Base-by-base conservation (phyloP, 2,113 vertebrate species). In the Muscicapa adusta region DNA sequence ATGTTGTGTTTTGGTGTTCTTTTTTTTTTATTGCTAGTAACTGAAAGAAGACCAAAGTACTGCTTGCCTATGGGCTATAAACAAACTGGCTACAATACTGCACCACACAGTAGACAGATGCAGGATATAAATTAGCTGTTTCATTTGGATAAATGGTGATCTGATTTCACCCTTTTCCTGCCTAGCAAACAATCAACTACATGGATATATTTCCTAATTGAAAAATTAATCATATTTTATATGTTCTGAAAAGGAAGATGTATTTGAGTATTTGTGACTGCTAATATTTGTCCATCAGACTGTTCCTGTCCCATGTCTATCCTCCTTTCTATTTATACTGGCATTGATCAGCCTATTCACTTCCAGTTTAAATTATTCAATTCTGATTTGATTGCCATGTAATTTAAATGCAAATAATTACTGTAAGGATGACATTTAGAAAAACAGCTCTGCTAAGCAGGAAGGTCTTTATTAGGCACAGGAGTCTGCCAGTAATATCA, bases 401-500 rank as follows among this genome's bases (percentile, higher is more conserved):
- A 98, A 98, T 98, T 97, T 98, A 98, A 98, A 98, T 98, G 97
- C 96, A 97, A 97, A 98, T 98, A 98, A 98, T 98, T 97, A 98
- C 98, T 97, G 94, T 98, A 98, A 98, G 98, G 98, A 98, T 96
- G 89, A 97, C 96, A 97, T 96, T 93, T 97, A 97, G 97, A 97
- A 97, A 98, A 98, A 92, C 92, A 95, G 94, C 81, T 95, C 94
- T 95, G 89, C 91, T 95, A 83, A 66, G 93, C 67, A 95, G 93
- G 91, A 93, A 96, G 92, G 91, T 97, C 96, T 97, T 97, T 96
- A 97, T 97, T 97, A 97, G 92, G 96, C 72, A 90, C 56, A 62
- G 63, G 68, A 96, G 91, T 94, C 95, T 97, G 96, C 89, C 95
- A 96, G 94, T 92, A 97, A 91, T 92, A 85, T 51, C 67, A 88